A percentile compares a stretch with the other conserved stretches of the same genome.
These are phyloP conservation scores for Sigmodon hispidus DNA, from an alignment of 2,113 vertebrate genomes.

Conservation along the genomic window DNA sequence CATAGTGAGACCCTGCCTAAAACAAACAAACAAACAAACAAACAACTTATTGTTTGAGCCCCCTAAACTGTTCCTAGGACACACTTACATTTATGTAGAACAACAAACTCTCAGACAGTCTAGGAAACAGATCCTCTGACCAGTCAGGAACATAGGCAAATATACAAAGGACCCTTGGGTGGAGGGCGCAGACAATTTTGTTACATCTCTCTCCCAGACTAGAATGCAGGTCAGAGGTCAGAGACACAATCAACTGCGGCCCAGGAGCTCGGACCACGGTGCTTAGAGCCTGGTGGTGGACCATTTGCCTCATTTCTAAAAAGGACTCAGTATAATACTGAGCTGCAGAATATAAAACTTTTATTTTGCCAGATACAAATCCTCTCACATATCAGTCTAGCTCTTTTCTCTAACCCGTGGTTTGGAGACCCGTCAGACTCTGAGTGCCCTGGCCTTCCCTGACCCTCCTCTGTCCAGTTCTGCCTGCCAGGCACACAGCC, in stretches of 20 bases:
- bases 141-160: no score
- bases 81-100: not conserved
- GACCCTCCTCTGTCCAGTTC: not conserved
- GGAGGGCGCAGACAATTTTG: not conserved
- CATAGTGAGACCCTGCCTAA: no score
- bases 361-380: not conserved
- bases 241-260: not conserved
- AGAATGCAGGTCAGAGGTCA: not conserved
- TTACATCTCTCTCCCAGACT: not conserved
- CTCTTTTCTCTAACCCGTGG: conserved; percentile 38
- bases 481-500: not conserved
- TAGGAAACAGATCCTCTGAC: no score
- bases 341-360: not conserved
- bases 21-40: no score
- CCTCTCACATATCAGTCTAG: not conserved
- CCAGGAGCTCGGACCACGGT: not conserved
- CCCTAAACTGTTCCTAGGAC: no score
- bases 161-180: not conserved
- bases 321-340: conserved; percentile 29
- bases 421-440: not conserved
- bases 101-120: not conserved
- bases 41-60: no score
- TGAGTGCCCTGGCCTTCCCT: not conserved
- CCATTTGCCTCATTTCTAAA: conserved; percentile 16
- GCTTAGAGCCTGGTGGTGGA: not conserved